Base-by-base conservation (phyloP, 2,888 invertebrate species). In the Empis livida region DNA sequence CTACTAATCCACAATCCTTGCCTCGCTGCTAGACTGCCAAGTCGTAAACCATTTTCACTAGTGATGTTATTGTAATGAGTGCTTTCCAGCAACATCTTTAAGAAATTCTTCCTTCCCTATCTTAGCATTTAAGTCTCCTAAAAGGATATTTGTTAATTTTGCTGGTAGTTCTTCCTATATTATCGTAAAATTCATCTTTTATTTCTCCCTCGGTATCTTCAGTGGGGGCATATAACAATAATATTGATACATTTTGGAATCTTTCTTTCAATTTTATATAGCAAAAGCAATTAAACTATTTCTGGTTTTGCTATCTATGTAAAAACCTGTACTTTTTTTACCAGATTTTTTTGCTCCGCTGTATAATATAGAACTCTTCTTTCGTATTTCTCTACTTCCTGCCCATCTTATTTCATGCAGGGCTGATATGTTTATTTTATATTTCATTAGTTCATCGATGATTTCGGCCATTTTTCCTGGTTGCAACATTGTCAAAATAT, bases 371-470 rank as follows among this genome's bases (percentile, higher is more conserved):
- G 32, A 35, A n/a, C n/a, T 13, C 13, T n/a, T 13, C 32, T 35
- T 35, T n/a, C 32, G 35, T 32, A 16, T 16, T 32, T 44, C 32
- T 15, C 35, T 3, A 16, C 15, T 23, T 35, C 35, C 35, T 20
- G 44, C 31, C 31, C 15, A 44, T 20, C 35, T 31, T 32, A 44
- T 16, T 44, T 44, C 32, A 16, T 44, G 44, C n/a, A 44, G 44
- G 13, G 32, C 44, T 32, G 44, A 23, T 16, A 44, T 32, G 16
- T 32, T 44, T 44, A 44, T 32, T 30, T 20, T 32, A 27, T 44
- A 44, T 35, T 20, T 44, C n/a, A 44, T 44, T 10, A 32, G 14
- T 44, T 44, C 44, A 32, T 44, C 32, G 5, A 27, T 35, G 13
- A 44, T 32, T 16, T 44, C 44, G 9, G 31, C 44, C 44, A 44